Evolutionary conservation across 2,888 invertebrate species (phyloP).

Genomic region (Malthinus flaveolus): DNA sequence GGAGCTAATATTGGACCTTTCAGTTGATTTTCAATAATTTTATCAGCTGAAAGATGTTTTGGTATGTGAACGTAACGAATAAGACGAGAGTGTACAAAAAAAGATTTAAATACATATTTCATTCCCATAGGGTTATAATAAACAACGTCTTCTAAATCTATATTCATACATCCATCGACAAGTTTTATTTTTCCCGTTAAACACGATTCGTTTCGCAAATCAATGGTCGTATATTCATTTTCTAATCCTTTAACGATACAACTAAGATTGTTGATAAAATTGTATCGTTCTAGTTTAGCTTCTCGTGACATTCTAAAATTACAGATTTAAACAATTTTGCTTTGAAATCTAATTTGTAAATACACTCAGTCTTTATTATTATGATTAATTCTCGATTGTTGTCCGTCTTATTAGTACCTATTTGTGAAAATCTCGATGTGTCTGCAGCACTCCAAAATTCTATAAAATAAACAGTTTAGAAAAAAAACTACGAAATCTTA

Average conservation of each 20-base stretch:
- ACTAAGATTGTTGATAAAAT: constrained; percentile 26
- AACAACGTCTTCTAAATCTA: constrained; percentile 64
- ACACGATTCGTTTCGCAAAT: constrained; percentile 68
- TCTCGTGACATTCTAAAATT: constrained; percentile 3
- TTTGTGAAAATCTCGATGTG: too few species aligned
- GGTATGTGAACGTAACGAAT: constrained; percentile 73
- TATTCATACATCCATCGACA: constrained; percentile 73
- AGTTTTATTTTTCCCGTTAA: constrained; percentile 63
- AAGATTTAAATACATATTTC: constrained; percentile 62
- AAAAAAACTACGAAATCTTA: too few species aligned
- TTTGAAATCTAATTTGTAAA: too few species aligned
- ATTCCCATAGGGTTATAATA: constrained; percentile 65
- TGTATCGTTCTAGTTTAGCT: constrained; percentile 20
- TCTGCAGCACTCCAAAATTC: too few species aligned
- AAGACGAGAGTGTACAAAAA: constrained; percentile 67
- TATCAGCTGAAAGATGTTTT: constrained; percentile 44
- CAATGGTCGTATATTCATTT: constrained; percentile 64
- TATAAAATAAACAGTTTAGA: too few species aligned
- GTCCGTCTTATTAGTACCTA: too few species aligned
- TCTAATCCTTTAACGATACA: constrained; percentile 65
- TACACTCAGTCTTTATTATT: too few species aligned
- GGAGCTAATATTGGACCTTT: constrained; percentile 18
- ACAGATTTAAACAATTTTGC: too few species aligned
- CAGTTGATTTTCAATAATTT: constrained; percentile 39
- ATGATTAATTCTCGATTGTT: too few species aligned